Base-by-base conservation (phyloP, 2,888 invertebrate genomes). In the Odontothrips loti region DNA sequence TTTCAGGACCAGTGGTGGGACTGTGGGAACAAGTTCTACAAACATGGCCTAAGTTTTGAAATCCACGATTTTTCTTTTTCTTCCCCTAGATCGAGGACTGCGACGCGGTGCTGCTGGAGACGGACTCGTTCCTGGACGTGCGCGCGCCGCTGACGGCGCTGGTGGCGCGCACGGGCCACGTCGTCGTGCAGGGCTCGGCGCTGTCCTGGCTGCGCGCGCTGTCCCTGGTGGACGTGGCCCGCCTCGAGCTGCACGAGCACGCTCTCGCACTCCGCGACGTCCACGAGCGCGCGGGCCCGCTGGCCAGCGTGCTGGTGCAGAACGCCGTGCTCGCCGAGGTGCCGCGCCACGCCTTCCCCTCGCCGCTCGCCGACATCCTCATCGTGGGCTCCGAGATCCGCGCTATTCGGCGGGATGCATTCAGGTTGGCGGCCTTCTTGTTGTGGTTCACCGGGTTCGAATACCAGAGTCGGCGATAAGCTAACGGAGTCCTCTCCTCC, bases 191-290 rank as follows among this genome's bases (percentile, higher is more conserved):
- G 84, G 90, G 90, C 29, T 89, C 89, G 79, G 90, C 92, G 0
- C 93, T 93, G 85, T 91, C 92, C 58, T 91, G 92, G 89, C 88
- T 93, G 48, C 88, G 91, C 79, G 89, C 90, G 82, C 89, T 93
- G 86, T 89, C 87, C 81, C 90, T 93, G 83, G 88, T 86, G 82
- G 89, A 92, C 83, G 91, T 93, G 23, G 86, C 86, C 9, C 87
- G 88, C 47, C 86, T 94, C 80, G 88, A 89, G 81, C 87, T 93
- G 58, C 89, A 89, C 29, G 88, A 90, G 81, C 90, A 91, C 80
- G 89, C 93, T 0, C 93, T 94, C 86, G 90, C 90, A 84, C 89
- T 93, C 83, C 92, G 92, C 84, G 90, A 91, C 83, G 89, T 88
- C 82, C 87, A 87, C 81, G 87, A 90, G 79, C 90, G 90, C n/a